These are phyloP conservation scores for Chirona hameri DNA, from an alignment of 2,888 invertebrate genomes.

Conservation along the genomic window DNA sequence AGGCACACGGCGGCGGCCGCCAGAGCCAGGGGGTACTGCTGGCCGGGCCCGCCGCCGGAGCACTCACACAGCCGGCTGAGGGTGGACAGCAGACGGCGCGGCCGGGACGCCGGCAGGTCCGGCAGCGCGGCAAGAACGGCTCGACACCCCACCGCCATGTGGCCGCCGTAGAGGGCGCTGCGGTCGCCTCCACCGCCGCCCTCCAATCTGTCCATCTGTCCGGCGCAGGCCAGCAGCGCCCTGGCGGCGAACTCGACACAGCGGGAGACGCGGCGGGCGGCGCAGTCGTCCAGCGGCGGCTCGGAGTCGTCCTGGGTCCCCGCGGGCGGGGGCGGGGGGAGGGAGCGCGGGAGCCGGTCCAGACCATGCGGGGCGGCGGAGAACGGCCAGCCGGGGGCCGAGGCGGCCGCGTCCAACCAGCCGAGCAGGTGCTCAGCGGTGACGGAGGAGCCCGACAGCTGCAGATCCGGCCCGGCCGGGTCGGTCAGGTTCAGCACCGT, in stretches of 20 bases:
- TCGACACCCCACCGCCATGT: slow-evolving; percentile 49
- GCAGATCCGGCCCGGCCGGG: too few relatives aligned
- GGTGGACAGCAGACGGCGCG: slow-evolving; percentile 40
- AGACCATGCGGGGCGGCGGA: not conserved
- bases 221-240: slow-evolving; percentile 59
- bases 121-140: not conserved
- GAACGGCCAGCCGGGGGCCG: slow-evolving; percentile 57
- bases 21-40: slow-evolving; percentile 71
- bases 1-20: slow-evolving; percentile 55
- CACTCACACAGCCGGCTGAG: slow-evolving; percentile 58
- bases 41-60: slow-evolving; percentile 77
- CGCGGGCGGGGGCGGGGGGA: not conserved
- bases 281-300: not conserved
- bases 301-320: not conserved
- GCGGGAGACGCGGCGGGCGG: slow-evolving; percentile 41
- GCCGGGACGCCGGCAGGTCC: slow-evolving; percentile 40
- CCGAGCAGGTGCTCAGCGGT: slow-evolving; percentile 52
- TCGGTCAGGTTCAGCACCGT: slow-evolving; percentile 53
- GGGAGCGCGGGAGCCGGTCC: not conserved
- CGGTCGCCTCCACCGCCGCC: slow-evolving; percentile 65
- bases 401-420: slow-evolving; percentile 58
- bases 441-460: not conserved
- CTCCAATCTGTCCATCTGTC: slow-evolving; percentile 60
- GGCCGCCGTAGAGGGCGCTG: slow-evolving; percentile 51
- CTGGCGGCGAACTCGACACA: slow-evolving; percentile 52